Base-by-base conservation (phyloP, 2,888 invertebrate genomes). In the Chymomyza fuscimana region DNA sequence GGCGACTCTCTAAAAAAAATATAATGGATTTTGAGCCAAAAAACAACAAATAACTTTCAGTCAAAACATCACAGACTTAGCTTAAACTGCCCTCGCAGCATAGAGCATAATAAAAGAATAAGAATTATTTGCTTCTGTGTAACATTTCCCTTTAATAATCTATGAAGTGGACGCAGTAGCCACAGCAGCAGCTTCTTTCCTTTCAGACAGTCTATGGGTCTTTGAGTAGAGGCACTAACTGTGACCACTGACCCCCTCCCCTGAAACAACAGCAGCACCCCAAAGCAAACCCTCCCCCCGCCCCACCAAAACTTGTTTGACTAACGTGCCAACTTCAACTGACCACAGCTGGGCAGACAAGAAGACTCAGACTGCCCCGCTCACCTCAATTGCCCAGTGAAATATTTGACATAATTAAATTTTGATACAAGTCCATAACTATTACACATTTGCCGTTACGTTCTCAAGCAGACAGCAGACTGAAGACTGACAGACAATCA, bases 371-470 rank as follows among this genome's bases (percentile, higher is more conserved):
- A 54, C 54, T 54, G 4, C 54, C 10, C 12, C 54, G 2, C 22
- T 16, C 54, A 54, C 19, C 19, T 54, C 22, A 22, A 54, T 54
- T 54, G 54, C 2, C 22, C 54, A 19, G 16, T 54, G 54, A 89
- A 89, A 79, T 89, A 87, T 89, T 87, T 80, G 88, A 80, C 83
- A 88, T 90, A 90, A 89, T 89, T 88, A 82, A 89, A 90, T 90
- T 89, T 89, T 83, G 84, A 87, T 81, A 84, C 80, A 79, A 88
- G 82, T 79, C 87, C 88, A 88, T 82, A 83, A 81, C 82, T 87
- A 85, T 82, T 77, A 74, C 69, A 62, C 51, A 50, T 29, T 58
- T 58, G 29, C 25, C 22, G 74, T 78, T 54, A 70, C 56, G 63
- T 78, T 76, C 60, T 69, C 54, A 66, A 66, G 63, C 63, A 63